Base-by-base conservation (phyloP, 2,888 invertebrate species). In the Hylaea fasciaria region DNA sequence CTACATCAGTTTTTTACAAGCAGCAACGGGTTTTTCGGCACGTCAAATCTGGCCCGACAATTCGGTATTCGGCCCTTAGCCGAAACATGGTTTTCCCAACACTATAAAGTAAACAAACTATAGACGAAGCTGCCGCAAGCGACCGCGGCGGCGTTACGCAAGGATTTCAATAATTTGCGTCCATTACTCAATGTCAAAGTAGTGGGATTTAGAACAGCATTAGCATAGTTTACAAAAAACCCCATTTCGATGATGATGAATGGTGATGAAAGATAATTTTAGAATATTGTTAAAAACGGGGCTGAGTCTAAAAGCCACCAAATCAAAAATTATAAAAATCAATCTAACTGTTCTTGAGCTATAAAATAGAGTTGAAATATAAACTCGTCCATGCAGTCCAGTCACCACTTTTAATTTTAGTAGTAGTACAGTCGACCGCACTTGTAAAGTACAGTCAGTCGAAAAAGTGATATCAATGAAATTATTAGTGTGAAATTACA, bases 141-240 rank as follows among this genome's bases (percentile, higher is more conserved):
- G 12, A n/a, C 14, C 57, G 22, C 48, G 44, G 2, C 0, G 28
- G 0, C 8, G 28, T 62, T 62, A 52, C 40, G 44, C 48, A 62
- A 62, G 29, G 37, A 45, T 59, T 59, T 45, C 41, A 55, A 54
- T 59, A 59, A 11, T 40, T 45, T 44, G 29, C 40, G 35, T 43
- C 13, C 32, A 39, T 62, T 62, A 37, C 61, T 16, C 61, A 62
- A 62, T 62, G 61, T 62, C 61, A 62, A 17, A 43, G 22, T 53
- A 62, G 56, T 62, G 56, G 56, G 43, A 12, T 57, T 52, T 17
- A 48, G 52, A 52, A 17, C 52, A 44, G 7, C 39, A 55, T 60
- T 60, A 55, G 47, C 60, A 60, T 46, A 60, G 41, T 40, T 46
- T 8, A n/a, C 37, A 35, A 37, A 52, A 48, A 52, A 46, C 7